A percentile compares a stretch with the other conserved stretches of the same genome.
Conservation (phyloP, 2,113 vertebrate genomes). For the Pelobates fuscus region DNA sequence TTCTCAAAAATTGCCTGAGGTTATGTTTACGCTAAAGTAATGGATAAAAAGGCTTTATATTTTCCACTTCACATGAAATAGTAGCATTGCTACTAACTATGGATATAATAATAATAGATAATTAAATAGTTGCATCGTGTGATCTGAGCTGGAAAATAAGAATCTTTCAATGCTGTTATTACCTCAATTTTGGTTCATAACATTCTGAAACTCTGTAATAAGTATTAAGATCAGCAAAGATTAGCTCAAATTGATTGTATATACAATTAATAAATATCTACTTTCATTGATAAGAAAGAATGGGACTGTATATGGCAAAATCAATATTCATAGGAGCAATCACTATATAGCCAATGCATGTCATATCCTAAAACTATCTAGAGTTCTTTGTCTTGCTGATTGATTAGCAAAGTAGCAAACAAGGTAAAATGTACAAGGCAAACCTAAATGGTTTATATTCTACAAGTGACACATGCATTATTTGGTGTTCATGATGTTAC, state of each 20-base stretch:
- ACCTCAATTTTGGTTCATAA: background rate
- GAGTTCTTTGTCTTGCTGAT: too few relatives aligned
- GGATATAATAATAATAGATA: background rate
- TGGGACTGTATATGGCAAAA: too few relatives aligned
- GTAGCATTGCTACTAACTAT: background rate
- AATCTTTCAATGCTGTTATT: background rate
- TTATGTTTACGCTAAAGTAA: background rate
- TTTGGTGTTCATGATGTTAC: too few relatives aligned
- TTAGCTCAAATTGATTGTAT: background rate
- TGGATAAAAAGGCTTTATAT: background rate
- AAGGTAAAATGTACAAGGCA: too few relatives aligned
- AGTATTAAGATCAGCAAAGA: background rate
- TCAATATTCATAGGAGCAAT: too few relatives aligned
- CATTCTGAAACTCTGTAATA: background rate
- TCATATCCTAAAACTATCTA: too few relatives aligned
- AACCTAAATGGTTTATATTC: too few relatives aligned
- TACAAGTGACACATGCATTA: too few relatives aligned
- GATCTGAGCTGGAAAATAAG: slow-evolving; percentile 2
- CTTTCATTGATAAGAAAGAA: too few relatives aligned
- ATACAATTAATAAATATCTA: too few relatives aligned
- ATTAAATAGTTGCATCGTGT: slow-evolving; percentile 1
- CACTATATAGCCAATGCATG: too few relatives aligned
- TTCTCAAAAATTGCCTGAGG: background rate
- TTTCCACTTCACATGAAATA: background rate
- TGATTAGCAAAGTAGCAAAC: too few relatives aligned